Evolutionary conservation across 1,140 invertebrate species (phyloP).

Genomic region (Drosophila lacertosa): DNA sequence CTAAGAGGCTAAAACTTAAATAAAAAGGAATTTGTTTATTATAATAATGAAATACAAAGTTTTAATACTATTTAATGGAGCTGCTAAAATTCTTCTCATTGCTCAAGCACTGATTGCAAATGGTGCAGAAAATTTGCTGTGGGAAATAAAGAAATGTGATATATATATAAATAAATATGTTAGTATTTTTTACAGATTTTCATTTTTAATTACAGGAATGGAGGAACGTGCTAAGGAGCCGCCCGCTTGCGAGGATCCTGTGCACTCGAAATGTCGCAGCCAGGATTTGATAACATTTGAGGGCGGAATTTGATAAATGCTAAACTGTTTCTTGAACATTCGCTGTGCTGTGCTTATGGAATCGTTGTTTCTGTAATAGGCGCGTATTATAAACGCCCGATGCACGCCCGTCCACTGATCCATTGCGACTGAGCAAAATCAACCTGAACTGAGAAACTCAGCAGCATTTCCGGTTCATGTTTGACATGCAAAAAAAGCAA

Average conservation of each 20-base stretch:
- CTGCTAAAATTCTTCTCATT: slow-evolving; percentile 73
- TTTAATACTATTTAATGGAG: slow-evolving; percentile 49
- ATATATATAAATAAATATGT: background rate
- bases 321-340: slow-evolving; percentile 76
- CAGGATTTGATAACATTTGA: slow-evolving; percentile 75
- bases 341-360: slow-evolving; percentile 74
- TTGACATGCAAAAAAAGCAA: slow-evolving; percentile 71
- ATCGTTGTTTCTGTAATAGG: slow-evolving; percentile 81
- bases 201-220: slow-evolving; percentile 45
- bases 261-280: slow-evolving; percentile 78
- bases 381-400: slow-evolving; percentile 74
- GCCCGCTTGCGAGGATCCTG: slow-evolving; percentile 67
- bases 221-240: slow-evolving; percentile 47
- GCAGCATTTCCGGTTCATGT: slow-evolving; percentile 59
- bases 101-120: slow-evolving; percentile 74
- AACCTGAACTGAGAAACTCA: slow-evolving; percentile 15
- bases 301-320: slow-evolving; percentile 75
- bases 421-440: slow-evolving; percentile 56
- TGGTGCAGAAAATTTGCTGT: slow-evolving; percentile 77
- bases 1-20: background rate
- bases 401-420: slow-evolving; percentile 81
- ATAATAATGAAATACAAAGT: background rate
- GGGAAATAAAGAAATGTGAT: slow-evolving; percentile 7
- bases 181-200: background rate
- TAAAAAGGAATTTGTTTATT: slow-evolving; percentile 4